A percentile compares a stretch with the other conserved stretches of the same genome.
Conservation (phyloP, 1,140 invertebrate species). For the Adelges cooleyi region DNA sequence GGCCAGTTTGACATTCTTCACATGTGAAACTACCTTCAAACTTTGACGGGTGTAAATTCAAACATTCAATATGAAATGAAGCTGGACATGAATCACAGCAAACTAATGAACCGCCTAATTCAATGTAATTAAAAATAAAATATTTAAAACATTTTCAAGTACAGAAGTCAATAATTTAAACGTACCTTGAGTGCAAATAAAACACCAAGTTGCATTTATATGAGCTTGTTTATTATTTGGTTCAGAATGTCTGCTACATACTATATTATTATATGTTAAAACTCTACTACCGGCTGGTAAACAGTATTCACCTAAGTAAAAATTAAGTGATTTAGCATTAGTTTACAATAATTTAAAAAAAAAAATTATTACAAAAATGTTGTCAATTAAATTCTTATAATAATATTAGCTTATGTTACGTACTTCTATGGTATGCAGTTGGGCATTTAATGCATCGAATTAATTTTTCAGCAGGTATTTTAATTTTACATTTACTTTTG, state of each 20-base stretch:
- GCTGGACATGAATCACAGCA: slow-evolving; percentile 90
- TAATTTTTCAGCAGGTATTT: slow-evolving; percentile 51
- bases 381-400: no score
- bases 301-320: slow-evolving; percentile 59
- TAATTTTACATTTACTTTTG: slow-evolving; percentile 44
- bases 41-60: slow-evolving; percentile 55
- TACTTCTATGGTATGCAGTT: slow-evolving; percentile 67
- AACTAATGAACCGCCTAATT: slow-evolving; percentile 65
- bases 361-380: no score
- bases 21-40: slow-evolving; percentile 68
- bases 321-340: no score
- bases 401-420: no score
- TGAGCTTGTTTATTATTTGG: slow-evolving; percentile 40
- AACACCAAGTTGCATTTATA: slow-evolving; percentile 86
- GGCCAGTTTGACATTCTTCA: slow-evolving; percentile 76
- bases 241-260: slow-evolving; percentile 72
- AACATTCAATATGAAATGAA: slow-evolving; percentile 78
- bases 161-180: background rate
- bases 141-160: no score
- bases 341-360: no score
- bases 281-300: slow-evolving; percentile 73
- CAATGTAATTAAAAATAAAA: no score
- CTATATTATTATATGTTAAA: slow-evolving; percentile 61
- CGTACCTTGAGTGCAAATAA: slow-evolving; percentile 66
- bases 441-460: slow-evolving; percentile 76